Evolutionary conservation across 2,888 invertebrate species (phyloP).

Genomic region (Automeris io): DNA sequence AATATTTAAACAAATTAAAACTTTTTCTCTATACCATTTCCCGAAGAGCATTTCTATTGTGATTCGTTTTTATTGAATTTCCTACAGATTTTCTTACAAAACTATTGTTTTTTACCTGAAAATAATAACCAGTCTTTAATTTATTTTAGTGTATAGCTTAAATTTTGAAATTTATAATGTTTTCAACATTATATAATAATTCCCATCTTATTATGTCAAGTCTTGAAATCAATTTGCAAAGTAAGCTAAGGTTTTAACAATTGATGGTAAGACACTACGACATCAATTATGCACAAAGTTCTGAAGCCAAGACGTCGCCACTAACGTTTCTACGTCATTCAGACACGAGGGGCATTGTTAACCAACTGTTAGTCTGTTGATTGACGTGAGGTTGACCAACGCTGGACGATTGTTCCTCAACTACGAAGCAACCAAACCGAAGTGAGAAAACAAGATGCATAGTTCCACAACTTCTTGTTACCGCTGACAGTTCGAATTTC

Average conservation of each 20-base stretch:
- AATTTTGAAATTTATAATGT: no score
- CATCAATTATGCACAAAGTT: slow-evolving; percentile 1
- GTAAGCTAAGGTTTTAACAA: neutral
- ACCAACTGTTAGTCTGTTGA: slow-evolving; percentile 50
- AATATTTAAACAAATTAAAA: slow-evolving; percentile 76
- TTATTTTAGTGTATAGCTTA: no score
- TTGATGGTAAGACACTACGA: neutral
- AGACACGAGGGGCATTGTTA: slow-evolving; percentile 25
- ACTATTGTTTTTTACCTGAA: slow-evolving; percentile 3
- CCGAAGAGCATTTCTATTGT: slow-evolving; percentile 49
- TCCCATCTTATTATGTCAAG: neutral
- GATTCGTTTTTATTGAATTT: slow-evolving; percentile 54
- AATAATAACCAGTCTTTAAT: no score
- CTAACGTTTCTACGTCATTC: neutral
- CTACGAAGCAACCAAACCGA: slow-evolving; percentile 28
- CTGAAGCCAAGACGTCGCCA: neutral
- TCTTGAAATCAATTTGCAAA: neutral
- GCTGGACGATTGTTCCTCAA: slow-evolving; percentile 43
- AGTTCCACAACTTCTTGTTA: slow-evolving; percentile 34
- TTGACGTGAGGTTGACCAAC: slow-evolving; percentile 63
- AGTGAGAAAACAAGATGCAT: slow-evolving; percentile 39
- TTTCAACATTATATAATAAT: no score
- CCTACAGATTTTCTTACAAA: slow-evolving; percentile 29
- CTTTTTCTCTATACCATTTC: slow-evolving; percentile 62
- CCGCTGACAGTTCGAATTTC: slow-evolving; percentile 44